A percentile compares a stretch with the other conserved stretches of the same genome.
These are phyloP conservation scores for Thaumetopoea pityocampa DNA, from an alignment of 1,140 invertebrate genomes.

Conservation along the genomic window DNA sequence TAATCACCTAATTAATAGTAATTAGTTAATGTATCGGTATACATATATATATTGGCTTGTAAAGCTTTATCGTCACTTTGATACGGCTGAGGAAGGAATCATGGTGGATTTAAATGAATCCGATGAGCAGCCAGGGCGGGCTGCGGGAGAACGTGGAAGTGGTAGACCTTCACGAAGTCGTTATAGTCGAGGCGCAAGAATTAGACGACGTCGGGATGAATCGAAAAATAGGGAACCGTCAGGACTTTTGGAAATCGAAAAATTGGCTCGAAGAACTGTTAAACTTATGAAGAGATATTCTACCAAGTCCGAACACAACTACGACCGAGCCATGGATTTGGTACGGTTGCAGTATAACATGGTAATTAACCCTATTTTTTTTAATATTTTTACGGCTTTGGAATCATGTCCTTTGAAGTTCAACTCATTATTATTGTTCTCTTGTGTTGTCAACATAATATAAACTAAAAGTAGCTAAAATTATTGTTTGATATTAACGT, in stretches of 20 bases:
- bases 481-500: too few species aligned
- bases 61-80: neutral
- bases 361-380: conserved; percentile 20
- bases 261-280: conserved; percentile 21
- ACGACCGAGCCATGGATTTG: conserved; percentile 26
- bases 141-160: neutral
- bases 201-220: conserved; percentile 18
- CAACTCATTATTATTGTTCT: too few species aligned
- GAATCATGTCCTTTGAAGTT: too few species aligned
- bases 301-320: conserved; percentile 24
- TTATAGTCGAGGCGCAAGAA: conserved; percentile 25
- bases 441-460: too few species aligned
- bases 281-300: conserved; percentile 29
- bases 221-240: conserved; percentile 16
- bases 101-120: conserved; percentile 9
- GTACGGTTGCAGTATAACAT: conserved; percentile 34
- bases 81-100: neutral
- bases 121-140: neutral
- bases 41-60: too few species aligned
- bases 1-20: too few species aligned
- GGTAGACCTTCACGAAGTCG: conserved; percentile 11
- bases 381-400: too few species aligned
- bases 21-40: too few species aligned
- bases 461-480: too few species aligned
- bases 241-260: conserved; percentile 27